These are phyloP conservation scores for Rhyzopertha dominica DNA, from an alignment of 1,140 invertebrate genomes.

Conservation along the genomic window DNA sequence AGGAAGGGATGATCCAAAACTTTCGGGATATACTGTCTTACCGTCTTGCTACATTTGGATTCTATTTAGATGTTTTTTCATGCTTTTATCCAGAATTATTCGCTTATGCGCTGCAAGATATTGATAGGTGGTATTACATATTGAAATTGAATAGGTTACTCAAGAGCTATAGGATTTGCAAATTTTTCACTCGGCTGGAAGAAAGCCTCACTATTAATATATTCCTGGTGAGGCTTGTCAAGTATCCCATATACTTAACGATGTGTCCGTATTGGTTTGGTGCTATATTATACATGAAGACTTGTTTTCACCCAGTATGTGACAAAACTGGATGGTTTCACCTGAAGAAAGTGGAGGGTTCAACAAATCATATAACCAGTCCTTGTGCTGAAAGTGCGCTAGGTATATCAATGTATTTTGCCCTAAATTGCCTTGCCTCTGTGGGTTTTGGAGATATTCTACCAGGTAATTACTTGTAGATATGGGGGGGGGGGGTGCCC, in stretches of 20 bases:
- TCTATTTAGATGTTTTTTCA: slow-evolving; percentile 43
- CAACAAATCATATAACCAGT: slow-evolving; percentile 33
- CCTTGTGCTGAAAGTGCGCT: no score
- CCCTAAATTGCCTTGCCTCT: slow-evolving; percentile 41
- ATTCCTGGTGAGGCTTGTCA: slow-evolving; percentile 13
- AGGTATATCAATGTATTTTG: slow-evolving; percentile 45
- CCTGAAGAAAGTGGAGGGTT: slow-evolving; percentile 29
- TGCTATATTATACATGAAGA: slow-evolving; percentile 46
- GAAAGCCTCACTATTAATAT: not conserved
- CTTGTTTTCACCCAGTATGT: slow-evolving; percentile 46
- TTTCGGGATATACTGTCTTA: slow-evolving; percentile 42
- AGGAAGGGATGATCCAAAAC: slow-evolving; percentile 42
- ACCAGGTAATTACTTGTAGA: slow-evolving; percentile 43
- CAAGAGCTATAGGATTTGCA: slow-evolving; percentile 6
- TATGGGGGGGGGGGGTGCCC: no score
- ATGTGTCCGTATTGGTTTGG: slow-evolving; percentile 47
- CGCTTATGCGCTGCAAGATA: not conserved
- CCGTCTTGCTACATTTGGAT: slow-evolving; percentile 44
- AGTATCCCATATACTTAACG: slow-evolving; percentile 45
- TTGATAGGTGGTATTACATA: no score
- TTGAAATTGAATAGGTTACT: slow-evolving; percentile 14
- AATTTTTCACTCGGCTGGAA: slow-evolving; percentile 3
- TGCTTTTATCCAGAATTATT: slow-evolving; percentile 13
- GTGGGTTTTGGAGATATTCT: slow-evolving; percentile 46
- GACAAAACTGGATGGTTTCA: slow-evolving; percentile 46